phyloP scores from a whole-genome alignment of 2,113 vertebrate genomes.

The Elgaria multicarinata region DNA sequence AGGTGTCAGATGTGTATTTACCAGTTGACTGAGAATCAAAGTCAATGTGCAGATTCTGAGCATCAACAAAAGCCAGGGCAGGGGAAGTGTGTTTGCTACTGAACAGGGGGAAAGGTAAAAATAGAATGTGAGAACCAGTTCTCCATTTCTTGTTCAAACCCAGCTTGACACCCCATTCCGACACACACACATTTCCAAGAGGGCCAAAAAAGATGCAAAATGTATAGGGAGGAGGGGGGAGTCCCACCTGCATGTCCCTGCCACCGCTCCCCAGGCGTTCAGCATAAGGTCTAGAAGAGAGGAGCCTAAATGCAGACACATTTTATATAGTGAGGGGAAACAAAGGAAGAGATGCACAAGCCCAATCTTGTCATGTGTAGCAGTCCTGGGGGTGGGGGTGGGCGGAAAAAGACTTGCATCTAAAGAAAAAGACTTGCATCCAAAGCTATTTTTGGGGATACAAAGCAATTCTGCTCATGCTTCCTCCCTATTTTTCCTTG shows the following conservation, averaged over 20 bases:
- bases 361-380: neutral
- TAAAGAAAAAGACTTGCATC: neutral
- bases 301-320: neutral
- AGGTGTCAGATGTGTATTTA: too few relatives aligned
- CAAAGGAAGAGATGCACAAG: neutral
- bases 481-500: neutral
- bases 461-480: neutral
- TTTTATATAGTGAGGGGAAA: too few relatives aligned
- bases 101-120: too few relatives aligned
- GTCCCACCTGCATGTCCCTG: neutral
- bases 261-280: too few relatives aligned
- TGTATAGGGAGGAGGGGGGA: neutral
- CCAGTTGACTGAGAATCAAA: neutral
- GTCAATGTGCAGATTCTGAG: neutral
- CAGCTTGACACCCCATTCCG: too few relatives aligned
- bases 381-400: neutral
- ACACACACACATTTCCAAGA: neutral
- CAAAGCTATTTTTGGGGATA: neutral
- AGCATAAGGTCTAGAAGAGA: too few relatives aligned
- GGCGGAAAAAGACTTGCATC: neutral
- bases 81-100: too few relatives aligned
- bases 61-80: neutral
- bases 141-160: too few relatives aligned
- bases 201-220: neutral
- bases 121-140: too few relatives aligned